A percentile compares a stretch with the other conserved stretches of the same genome.
phyloP scores from a whole-genome alignment of 2,888 invertebrate genomes.

The Seira ritae region DNA sequence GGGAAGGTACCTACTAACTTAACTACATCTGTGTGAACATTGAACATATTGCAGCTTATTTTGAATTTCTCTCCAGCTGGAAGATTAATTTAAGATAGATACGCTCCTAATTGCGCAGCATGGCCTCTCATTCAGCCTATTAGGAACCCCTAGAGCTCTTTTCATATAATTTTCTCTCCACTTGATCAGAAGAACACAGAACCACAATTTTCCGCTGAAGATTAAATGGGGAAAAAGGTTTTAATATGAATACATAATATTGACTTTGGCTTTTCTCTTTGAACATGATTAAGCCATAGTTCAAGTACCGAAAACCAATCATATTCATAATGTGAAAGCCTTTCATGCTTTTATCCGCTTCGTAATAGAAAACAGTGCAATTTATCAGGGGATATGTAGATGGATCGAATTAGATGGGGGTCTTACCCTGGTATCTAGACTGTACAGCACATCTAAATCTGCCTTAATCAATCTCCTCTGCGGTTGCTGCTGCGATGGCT shows the following conservation, averaged over 20 bases:
- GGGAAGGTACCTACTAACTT: too few relatives aligned
- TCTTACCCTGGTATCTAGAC: conserved; percentile 71
- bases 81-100: conserved; percentile 44
- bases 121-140: conserved; percentile 47
- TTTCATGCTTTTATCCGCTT: background rate
- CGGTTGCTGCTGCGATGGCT: conserved; percentile 57
- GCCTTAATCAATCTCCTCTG: conserved; percentile 73
- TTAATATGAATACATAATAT: too few relatives aligned
- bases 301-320: background rate
- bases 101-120: conserved; percentile 49
- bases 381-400: background rate
- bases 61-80: conserved; percentile 60
- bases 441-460: conserved; percentile 71
- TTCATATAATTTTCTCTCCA: background rate
- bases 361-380: background rate
- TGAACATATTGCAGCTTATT: conserved; percentile 41
- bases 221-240: conserved; percentile 1
- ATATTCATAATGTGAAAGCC: background rate
- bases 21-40: too few relatives aligned
- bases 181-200: background rate
- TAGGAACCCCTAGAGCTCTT: conserved; percentile 31
- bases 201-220: background rate
- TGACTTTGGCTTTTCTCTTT: background rate
- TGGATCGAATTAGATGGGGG: background rate
- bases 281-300: background rate